Evolutionary conservation across 2,888 invertebrate genomes (phyloP).

Genomic region (Camptogramma bilineatum): DNA sequence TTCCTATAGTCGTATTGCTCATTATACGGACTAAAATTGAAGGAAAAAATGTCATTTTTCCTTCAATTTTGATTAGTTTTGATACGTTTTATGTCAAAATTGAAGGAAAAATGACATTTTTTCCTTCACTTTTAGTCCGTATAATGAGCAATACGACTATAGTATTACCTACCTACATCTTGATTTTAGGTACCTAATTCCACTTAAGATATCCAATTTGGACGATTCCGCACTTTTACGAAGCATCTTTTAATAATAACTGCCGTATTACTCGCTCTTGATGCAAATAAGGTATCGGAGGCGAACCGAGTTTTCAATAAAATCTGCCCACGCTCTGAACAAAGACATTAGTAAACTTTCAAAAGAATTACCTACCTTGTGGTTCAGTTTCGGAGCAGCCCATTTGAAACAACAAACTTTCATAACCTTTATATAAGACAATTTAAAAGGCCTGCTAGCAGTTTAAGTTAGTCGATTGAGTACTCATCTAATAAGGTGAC

Average conservation of each 20-base stretch:
- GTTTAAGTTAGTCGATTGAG: neutral
- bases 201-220: constrained; percentile 7
- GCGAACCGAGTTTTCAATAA: constrained; percentile 56
- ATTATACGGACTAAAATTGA: too few relatives aligned
- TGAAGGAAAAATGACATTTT: too few relatives aligned
- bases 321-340: constrained; percentile 49
- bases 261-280: constrained; percentile 43
- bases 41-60: too few relatives aligned
- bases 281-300: constrained; percentile 59
- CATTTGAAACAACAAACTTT: constrained; percentile 32
- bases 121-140: too few relatives aligned
- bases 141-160: too few relatives aligned
- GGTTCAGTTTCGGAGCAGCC: constrained; percentile 39
- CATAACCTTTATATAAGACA: constrained; percentile 8
- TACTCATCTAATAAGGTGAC: neutral
- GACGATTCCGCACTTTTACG: constrained; percentile 10
- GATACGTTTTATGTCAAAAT: too few relatives aligned
- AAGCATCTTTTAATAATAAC: constrained; percentile 16
- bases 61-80: too few relatives aligned
- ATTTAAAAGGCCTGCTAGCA: constrained; percentile 3
- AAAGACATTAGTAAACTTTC: constrained; percentile 58
- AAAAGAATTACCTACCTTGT: constrained; percentile 53
- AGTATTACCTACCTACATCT: too few relatives aligned
- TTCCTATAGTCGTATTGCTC: too few relatives aligned
- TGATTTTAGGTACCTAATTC: neutral